phyloP scores from a whole-genome alignment of 2,797 vertebrate genomes.

The Alcedo atthis region DNA sequence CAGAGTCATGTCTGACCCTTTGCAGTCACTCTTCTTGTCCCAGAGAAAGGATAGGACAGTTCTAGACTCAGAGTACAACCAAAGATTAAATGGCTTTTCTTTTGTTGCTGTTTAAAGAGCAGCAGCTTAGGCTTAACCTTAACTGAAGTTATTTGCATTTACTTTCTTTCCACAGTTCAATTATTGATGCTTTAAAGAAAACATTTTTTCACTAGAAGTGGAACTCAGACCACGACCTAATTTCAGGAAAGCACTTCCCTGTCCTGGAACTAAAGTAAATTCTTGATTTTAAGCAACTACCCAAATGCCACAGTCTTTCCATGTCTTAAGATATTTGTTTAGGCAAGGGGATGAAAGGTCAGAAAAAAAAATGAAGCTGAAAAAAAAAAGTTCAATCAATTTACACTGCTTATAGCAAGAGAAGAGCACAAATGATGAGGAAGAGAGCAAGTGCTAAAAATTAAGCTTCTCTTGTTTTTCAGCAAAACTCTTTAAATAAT shows the following conservation, averaged over 20 bases:
- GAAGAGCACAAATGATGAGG: background rate
- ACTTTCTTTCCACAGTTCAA: background rate
- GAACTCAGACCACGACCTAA: background rate
- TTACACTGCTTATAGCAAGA: background rate
- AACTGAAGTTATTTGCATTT: background rate
- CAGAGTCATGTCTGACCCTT: background rate
- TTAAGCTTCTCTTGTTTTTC: background rate
- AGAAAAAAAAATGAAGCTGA: background rate
- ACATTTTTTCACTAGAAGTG: background rate
- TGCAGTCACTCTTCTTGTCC: background rate
- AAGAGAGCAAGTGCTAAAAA: background rate
- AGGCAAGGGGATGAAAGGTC: background rate
- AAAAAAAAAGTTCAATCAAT: background rate
- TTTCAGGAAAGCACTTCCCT: constrained; percentile 8
- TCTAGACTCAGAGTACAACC: background rate
- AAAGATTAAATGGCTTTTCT: background rate
- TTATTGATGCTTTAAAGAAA: background rate
- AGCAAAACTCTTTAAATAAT: background rate
- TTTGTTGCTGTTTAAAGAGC: background rate
- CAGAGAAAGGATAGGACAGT: background rate
- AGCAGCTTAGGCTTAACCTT: background rate
- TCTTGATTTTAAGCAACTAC: background rate
- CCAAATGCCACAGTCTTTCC: background rate
- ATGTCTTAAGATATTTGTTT: background rate
- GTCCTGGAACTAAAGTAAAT: background rate